These are phyloP conservation scores for Trisateles emortualis DNA, from an alignment of 2,888 invertebrate genomes.

Conservation along the genomic window DNA sequence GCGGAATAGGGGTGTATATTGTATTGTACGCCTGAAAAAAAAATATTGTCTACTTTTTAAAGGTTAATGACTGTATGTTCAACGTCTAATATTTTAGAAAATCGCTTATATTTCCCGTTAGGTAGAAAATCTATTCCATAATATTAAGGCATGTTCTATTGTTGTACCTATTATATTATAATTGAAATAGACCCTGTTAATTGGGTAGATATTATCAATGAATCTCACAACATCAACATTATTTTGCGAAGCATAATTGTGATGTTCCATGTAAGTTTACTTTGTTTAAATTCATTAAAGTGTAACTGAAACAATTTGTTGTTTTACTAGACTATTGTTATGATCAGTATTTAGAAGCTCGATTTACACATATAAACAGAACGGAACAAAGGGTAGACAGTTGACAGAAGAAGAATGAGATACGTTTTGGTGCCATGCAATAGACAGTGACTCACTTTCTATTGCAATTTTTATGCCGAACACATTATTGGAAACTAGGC, in stretches of 20 bases:
- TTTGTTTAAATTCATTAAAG: slow-evolving; percentile 84
- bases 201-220: slow-evolving; percentile 51
- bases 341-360: no score
- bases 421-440: no score
- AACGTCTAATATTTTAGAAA: slow-evolving; percentile 57
- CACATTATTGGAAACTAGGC: no score
- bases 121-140: slow-evolving; percentile 64
- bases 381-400: no score
- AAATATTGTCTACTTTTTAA: slow-evolving; percentile 30
- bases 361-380: no score
- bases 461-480: no score
- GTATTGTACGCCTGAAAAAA: slow-evolving; percentile 3
- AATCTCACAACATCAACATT: slow-evolving; percentile 77
- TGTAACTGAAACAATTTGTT: slow-evolving; percentile 66
- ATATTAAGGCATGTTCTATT: slow-evolving; percentile 64
- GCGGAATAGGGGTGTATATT: slow-evolving; percentile 23
- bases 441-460: no score
- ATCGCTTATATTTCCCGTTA: slow-evolving; percentile 65
- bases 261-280: slow-evolving; percentile 85
- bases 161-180: slow-evolving; percentile 51
- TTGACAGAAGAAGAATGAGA: no score
- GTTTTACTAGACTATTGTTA: slow-evolving; percentile 47
- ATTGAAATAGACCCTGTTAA: slow-evolving; percentile 49
- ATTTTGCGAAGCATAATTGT: slow-evolving; percentile 87
- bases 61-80: slow-evolving; percentile 58